Evolutionary conservation across 1,140 invertebrate species (phyloP).

Genomic region (Marisa cornuarietis): DNA sequence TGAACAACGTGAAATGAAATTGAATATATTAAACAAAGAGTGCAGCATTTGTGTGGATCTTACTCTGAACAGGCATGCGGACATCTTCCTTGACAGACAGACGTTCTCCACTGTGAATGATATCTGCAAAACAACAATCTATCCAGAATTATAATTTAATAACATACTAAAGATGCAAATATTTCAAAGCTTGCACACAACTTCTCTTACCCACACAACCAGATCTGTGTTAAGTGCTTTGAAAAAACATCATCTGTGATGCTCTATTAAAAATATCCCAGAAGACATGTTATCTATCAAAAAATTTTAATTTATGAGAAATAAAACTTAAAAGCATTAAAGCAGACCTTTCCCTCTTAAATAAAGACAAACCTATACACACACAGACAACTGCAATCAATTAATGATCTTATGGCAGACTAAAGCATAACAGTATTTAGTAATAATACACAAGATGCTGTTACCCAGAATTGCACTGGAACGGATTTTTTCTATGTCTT

Average conservation of each 20-base stretch:
- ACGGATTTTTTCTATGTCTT: conserved; percentile 94
- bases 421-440: no score
- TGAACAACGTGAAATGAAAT: no score
- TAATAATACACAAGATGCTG: neutral
- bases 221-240: neutral
- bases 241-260: neutral
- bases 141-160: no score
- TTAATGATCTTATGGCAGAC: no score
- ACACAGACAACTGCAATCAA: no score
- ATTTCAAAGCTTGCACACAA: neutral
- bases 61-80: conserved; percentile 82
- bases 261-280: neutral
- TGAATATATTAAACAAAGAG: no score
- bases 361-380: neutral
- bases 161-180: neutral
- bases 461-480: conserved; percentile 86
- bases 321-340: neutral
- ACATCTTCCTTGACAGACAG: conserved; percentile 83
- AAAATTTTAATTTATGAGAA: neutral
- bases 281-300: neutral
- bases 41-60: conserved; percentile 28
- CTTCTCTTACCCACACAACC: neutral
- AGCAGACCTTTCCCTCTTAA: no score
- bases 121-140: conserved; percentile 73
- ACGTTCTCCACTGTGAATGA: conserved; percentile 96